phyloP scores from a whole-genome alignment of 2,888 invertebrate genomes.

The Andrena trimmerana region DNA sequence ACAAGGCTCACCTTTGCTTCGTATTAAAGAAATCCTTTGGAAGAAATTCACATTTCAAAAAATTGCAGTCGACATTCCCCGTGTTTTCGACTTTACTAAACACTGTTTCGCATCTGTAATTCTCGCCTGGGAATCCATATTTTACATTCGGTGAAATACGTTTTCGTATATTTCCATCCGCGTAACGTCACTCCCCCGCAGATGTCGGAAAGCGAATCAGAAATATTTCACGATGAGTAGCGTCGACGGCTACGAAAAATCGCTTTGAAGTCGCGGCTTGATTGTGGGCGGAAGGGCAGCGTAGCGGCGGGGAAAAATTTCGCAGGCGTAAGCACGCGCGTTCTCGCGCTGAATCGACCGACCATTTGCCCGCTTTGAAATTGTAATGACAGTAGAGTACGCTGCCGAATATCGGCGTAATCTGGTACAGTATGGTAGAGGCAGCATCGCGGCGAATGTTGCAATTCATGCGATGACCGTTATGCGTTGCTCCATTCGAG shows the following conservation, averaged over 20 bases:
- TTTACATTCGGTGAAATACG: neutral
- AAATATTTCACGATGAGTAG: slow-evolving; percentile 30
- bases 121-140: neutral
- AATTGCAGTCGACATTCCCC: too few species aligned
- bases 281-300: slow-evolving; percentile 36
- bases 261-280: slow-evolving; percentile 56
- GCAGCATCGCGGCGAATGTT: slow-evolving; percentile 35
- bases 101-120: too few species aligned
- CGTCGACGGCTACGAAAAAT: slow-evolving; percentile 23
- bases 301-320: neutral
- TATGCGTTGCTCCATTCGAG: slow-evolving; percentile 62
- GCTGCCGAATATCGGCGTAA: slow-evolving; percentile 51
- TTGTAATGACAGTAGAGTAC: slow-evolving; percentile 44
- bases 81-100: too few species aligned
- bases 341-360: slow-evolving; percentile 29
- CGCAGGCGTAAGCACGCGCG: slow-evolving; percentile 25
- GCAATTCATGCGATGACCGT: slow-evolving; percentile 65
- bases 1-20: neutral
- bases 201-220: slow-evolving; percentile 17
- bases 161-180: slow-evolving; percentile 1
- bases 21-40: neutral
- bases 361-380: slow-evolving; percentile 54
- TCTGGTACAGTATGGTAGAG: slow-evolving; percentile 41
- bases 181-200: neutral
- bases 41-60: neutral